Evolutionary conservation across 2,888 invertebrate genomes (phyloP).

Genomic region (Drosophila tripunctata): DNA sequence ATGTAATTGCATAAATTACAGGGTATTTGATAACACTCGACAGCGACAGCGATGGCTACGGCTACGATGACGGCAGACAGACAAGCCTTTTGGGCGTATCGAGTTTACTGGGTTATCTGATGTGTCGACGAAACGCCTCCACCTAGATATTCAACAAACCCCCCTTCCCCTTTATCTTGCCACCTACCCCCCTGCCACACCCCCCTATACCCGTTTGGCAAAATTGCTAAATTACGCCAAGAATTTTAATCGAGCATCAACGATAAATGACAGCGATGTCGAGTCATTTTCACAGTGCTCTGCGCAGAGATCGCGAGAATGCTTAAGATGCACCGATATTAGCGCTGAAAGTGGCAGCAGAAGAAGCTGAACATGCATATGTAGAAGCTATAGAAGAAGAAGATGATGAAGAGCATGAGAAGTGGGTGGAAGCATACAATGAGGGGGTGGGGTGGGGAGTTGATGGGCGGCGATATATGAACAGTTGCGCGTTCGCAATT

Average conservation of each 20-base stretch:
- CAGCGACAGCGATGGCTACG: too few relatives aligned
- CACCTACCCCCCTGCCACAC: not conserved
- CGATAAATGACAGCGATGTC: slow-evolving; percentile 63
- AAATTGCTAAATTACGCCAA: slow-evolving; percentile 70
- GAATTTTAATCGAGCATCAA: slow-evolving; percentile 78
- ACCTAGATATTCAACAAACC: not conserved
- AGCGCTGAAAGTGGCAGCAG: not conserved
- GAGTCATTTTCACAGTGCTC: slow-evolving; percentile 21
- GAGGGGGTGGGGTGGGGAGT: not conserved
- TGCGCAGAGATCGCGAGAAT: slow-evolving; percentile 37
- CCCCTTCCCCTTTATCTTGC: not conserved
- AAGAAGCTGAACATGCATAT: not conserved
- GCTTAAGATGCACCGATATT: slow-evolving; percentile 26
- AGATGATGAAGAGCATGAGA: not conserved
- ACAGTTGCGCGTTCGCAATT: slow-evolving; percentile 40
- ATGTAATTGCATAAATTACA: slow-evolving; percentile 31
- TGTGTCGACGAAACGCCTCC: slow-evolving; percentile 17
- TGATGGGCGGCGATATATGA: slow-evolving; percentile 12
- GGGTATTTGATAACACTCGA: slow-evolving; percentile 23
- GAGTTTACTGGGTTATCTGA: slow-evolving; percentile 42
- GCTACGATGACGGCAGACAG: too few relatives aligned
- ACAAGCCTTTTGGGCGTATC: slow-evolving; percentile 10
- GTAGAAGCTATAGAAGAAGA: not conserved
- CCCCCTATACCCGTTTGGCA: too few relatives aligned
- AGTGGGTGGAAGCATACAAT: not conserved